Percentiles rank a stretch among this genome's conserved stretches.
Conservation (phyloP, 2,888 invertebrate genomes). For the Dugesia japonica region DNA sequence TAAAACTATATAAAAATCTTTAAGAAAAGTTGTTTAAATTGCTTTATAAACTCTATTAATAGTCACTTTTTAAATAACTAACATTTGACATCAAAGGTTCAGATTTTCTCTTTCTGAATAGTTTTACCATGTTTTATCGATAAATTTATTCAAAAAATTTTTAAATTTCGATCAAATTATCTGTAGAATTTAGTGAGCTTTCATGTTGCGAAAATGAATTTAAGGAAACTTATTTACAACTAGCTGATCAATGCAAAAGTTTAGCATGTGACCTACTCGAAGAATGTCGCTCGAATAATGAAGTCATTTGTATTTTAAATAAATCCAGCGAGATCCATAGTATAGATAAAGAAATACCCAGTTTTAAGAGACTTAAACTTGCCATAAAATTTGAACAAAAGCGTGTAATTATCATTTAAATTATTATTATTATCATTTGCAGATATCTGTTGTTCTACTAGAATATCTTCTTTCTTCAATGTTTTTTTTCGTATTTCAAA, state of each 20-base stretch:
- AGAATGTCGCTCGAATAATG: constrained; percentile 52
- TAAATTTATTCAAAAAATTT: too few relatives aligned
- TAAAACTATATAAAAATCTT: too few relatives aligned
- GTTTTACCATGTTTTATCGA: too few relatives aligned
- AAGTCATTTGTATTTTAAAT: constrained; percentile 50
- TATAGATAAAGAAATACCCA: constrained; percentile 39
- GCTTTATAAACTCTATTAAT: too few relatives aligned
- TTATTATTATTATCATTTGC: neutral
- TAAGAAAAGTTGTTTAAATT: too few relatives aligned
- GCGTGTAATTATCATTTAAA: constrained; percentile 45
- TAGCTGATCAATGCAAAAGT: constrained; percentile 51
- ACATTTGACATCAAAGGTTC: too few relatives aligned
- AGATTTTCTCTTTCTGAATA: too few relatives aligned
- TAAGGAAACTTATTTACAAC: constrained; percentile 48
- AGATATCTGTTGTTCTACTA: too few relatives aligned
- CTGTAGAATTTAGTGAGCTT: constrained; percentile 51
- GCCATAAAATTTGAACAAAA: constrained; percentile 53
- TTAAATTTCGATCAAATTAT: constrained; percentile 51
- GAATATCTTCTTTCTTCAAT: too few relatives aligned
- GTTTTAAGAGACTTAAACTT: constrained; percentile 47
- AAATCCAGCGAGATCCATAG: constrained; percentile 40
- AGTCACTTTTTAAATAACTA: too few relatives aligned
- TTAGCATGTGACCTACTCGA: constrained; percentile 52
- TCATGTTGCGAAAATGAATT: constrained; percentile 51
- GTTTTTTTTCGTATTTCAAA: too few relatives aligned